Base-by-base conservation (phyloP, 2,888 invertebrate genomes). In the Sepioteuthis lessoniana region DNA sequence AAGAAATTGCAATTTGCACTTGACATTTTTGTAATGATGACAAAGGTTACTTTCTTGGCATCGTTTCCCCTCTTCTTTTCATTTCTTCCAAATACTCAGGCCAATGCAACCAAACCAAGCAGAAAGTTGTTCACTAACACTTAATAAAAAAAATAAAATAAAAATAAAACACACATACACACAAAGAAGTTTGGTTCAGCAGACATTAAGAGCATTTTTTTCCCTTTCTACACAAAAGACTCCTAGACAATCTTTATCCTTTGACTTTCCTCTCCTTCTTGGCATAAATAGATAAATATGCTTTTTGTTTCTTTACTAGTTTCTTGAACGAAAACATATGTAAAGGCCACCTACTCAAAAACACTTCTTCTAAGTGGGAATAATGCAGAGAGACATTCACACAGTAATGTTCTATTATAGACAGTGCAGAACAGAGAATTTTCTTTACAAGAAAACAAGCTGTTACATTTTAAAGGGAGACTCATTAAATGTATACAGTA, bases 311-410 rank as follows among this genome's bases (percentile, higher is more conserved):
- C n/a, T 76, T 76, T 76, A 35, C n/a, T 35, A 13, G n/a, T 76
- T n/a, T 35, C 16, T 76, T n/a, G 19, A 76, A n/a, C n/a, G n/a
- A 76, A 76, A 76, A 76, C 76, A 76, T n/a, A 76, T 76, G 76
- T 76, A n/a, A 19, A 76, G 76, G 35, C 76, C 76, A 76, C 76
- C 76, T 76, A 76, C 76, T 76, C 76, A 76, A 76, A 76, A 76
- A 55, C 55, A 55, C 55, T 55, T 42, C 42, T 42, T 55, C 55
- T 25, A n/a, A 76, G 76, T 76, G 76, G 13, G 76, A 76, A n/a
- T 35, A 76, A 76, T 13, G 76, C 76, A n/a, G 55, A 10, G 76
- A 76, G n/a, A 76, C 76, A n/a, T 76, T 76, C 76, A n/a, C 76
- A 76, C 76, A 76, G 35, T 35, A 10, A n/a, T n/a, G n/a, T 76